Evolutionary conservation across 2,888 invertebrate genomes (phyloP).

Genomic region (Cataglyphis cursor): DNA sequence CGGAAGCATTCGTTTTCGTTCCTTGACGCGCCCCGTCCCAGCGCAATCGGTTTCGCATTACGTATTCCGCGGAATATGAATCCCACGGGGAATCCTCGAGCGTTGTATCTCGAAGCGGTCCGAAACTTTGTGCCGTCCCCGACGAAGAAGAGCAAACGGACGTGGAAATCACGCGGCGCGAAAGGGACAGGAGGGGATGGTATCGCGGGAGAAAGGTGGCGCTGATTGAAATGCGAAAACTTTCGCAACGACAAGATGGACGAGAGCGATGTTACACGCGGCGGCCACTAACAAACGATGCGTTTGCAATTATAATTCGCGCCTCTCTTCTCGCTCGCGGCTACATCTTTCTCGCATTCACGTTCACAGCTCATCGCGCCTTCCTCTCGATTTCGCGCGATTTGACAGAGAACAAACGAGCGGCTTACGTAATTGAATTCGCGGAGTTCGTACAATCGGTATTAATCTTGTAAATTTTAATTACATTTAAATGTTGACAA

Average conservation of each 20-base stretch:
- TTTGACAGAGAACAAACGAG: conserved; percentile 9
- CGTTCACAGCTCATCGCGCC: background rate
- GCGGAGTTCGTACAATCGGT: background rate
- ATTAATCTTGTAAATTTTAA: background rate
- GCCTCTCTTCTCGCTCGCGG: background rate
- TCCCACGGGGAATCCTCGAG: conserved; percentile 77
- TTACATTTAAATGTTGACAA: background rate
- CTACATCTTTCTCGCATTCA: background rate
- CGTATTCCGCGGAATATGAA: conserved; percentile 79
- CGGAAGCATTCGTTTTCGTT: conserved; percentile 73
- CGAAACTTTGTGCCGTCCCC: conserved; percentile 34
- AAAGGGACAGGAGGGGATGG: conserved; percentile 19
- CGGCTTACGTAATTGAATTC: conserved; percentile 2
- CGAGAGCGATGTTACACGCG: conserved; percentile 2
- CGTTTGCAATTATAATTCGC: conserved; percentile 63
- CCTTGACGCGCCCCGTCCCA: conserved; percentile 44
- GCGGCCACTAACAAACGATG: conserved; percentile 55
- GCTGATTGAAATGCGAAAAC: conserved; percentile 67
- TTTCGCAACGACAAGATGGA: conserved; percentile 46
- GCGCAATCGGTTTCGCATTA: conserved; percentile 78
- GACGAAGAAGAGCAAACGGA: conserved; percentile 46
- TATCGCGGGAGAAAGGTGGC: conserved; percentile 11
- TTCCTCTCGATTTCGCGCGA: conserved; percentile 6
- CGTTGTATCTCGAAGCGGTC: conserved; percentile 64
- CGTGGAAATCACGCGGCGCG: conserved; percentile 36